These are phyloP conservation scores for Sebastes dallii DNA, from an alignment of 2,797 vertebrate species.

Conservation along the genomic window DNA sequence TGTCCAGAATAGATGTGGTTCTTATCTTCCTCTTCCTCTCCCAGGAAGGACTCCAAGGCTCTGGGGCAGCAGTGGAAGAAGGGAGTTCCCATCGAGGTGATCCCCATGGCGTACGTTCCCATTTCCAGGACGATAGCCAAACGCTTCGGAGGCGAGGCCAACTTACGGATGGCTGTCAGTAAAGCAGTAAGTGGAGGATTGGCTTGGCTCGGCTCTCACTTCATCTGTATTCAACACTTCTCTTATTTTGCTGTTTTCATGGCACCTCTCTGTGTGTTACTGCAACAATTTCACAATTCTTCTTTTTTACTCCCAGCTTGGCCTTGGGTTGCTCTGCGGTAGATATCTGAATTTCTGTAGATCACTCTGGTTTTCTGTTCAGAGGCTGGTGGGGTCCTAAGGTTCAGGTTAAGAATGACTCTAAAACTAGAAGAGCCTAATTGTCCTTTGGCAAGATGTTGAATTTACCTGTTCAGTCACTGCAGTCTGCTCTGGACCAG, in stretches of 20 bases:
- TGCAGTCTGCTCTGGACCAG: neutral
- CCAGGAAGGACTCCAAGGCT: slow-evolving; percentile 90
- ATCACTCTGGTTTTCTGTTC: neutral
- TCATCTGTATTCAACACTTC: neutral
- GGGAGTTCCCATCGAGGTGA: slow-evolving; percentile 94
- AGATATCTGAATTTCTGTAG: neutral
- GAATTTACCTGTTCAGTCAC: neutral
- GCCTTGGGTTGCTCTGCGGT: neutral
- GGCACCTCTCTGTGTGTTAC: neutral
- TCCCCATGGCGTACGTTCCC: slow-evolving; percentile 95
- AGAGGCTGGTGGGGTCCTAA: too few species aligned
- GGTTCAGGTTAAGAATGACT: neutral
- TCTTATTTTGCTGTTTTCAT: neutral
- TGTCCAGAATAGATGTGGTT: neutral
- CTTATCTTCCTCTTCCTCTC: neutral
- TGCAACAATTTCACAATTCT: neutral
- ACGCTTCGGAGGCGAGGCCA: slow-evolving; percentile 87
- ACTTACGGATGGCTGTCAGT: slow-evolving; percentile 92
- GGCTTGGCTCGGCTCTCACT: neutral
- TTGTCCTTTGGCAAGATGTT: neutral
- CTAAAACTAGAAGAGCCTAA: neutral
- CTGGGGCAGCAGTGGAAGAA: slow-evolving; percentile 98
- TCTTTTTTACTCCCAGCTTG: neutral
- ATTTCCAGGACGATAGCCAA: slow-evolving; percentile 86
- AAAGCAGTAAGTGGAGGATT: slow-evolving; percentile 89